Base-by-base conservation (phyloP, 2,797 vertebrate genomes). In the Myotis planiceps region DNA sequence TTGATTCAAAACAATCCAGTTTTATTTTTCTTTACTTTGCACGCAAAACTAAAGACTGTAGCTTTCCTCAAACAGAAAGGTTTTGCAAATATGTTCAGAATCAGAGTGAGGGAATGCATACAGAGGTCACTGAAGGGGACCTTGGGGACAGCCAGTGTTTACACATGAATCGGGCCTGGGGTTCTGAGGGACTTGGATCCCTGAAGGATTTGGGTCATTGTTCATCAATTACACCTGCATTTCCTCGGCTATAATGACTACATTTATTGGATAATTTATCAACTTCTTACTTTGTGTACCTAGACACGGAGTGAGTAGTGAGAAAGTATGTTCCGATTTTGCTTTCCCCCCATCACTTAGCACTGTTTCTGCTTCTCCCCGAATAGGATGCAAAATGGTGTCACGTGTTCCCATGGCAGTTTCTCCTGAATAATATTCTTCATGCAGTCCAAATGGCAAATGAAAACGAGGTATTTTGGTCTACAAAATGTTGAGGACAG, bases 231-330 rank as follows among this genome's bases (percentile, higher is more conserved):
- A 76, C 15, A 63, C 42, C 47, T 89, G 86, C 78, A 84, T 89
- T 96, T 85, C 93, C 87, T 90, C 6, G 15, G 37, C 71, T 71
- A 37, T 74, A 89, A 94, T 92, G 55, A 69, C 75, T 83, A 80
- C 25, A 69, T 95, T 92, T 94, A 93, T 92, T 55, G 92, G 79
- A 55, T 39, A 90, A 89, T 95, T 92, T 92, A 75, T 80, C 71
- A 92, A 51, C 32, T 91, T 90, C 88, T 96, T 49, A 84, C 72
- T 91, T 66, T 85, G 29, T 90, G 80, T 87, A 51, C 19, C 4
- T 71, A 49, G 63, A 65, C 75, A 66, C 49, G 75, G 34, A 92
- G 51, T 80, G 63, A 96, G 14, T 6, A 29, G 90, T 65, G 34
- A 87, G 71, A 69, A 91, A 87, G 47, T 51, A 63, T 23, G 21